Conservation (phyloP, 2,113 vertebrate species). For the Cranoglanis bouderius region DNA sequence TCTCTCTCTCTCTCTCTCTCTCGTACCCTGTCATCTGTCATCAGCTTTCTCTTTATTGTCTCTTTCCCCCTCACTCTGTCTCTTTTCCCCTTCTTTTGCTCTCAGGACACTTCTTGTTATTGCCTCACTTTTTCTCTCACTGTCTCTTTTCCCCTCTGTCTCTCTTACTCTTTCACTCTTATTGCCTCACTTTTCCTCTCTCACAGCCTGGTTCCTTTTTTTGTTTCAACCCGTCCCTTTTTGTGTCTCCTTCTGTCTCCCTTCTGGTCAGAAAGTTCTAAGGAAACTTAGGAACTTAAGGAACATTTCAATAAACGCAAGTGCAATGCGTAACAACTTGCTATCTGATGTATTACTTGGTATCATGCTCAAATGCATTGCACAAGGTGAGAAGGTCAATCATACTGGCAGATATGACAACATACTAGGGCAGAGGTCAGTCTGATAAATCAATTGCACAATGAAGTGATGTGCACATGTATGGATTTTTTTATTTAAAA, state of each 20-base stretch:
- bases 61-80: not conserved
- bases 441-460: not conserved
- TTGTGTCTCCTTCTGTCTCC: not conserved
- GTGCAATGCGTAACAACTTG: not conserved
- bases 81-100: not conserved
- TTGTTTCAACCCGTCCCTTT: not conserved
- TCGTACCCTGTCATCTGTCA: not conserved
- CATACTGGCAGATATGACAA: not conserved
- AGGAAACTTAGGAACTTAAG: too few relatives aligned
- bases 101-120: not conserved
- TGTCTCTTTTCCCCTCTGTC: not conserved
- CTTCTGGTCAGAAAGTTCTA: not conserved
- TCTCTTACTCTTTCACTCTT: not conserved
- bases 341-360: slow-evolving; percentile 17
- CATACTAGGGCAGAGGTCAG: not conserved
- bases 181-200: not conserved
- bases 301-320: not conserved
- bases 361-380: not conserved
- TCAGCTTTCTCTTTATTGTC: not conserved
- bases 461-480: not conserved
- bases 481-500: not conserved
- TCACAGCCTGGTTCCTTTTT: not conserved
- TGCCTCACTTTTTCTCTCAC: not conserved
- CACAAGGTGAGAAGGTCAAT: slow-evolving; percentile 5
- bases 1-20: not conserved